Percentiles rank a stretch among this genome's conserved stretches.
phyloP scores from a whole-genome alignment of 2,888 invertebrate genomes.

The Caradrina kadenii region DNA sequence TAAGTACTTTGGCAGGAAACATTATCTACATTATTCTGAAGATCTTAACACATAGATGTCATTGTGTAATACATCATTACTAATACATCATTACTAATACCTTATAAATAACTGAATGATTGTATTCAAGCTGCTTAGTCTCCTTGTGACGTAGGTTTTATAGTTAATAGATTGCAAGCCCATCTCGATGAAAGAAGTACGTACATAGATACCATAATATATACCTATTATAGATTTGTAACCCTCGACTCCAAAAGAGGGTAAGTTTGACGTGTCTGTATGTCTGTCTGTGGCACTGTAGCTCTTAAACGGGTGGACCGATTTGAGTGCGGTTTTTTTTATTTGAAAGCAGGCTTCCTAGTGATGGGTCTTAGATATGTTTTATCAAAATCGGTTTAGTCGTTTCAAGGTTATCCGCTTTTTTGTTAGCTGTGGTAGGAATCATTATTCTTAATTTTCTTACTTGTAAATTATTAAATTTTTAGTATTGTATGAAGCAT shows the following conservation, averaged over 20 bases:
- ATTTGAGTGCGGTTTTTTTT: too few species aligned
- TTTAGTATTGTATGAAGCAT: neutral
- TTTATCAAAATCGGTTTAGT: too few species aligned
- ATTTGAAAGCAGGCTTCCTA: too few species aligned
- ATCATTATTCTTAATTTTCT: too few species aligned
- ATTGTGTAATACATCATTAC: neutral
- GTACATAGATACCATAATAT: neutral
- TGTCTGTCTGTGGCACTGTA: too few species aligned
- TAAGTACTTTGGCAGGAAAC: neutral
- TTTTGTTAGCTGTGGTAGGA: too few species aligned
- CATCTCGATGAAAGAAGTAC: constrained; percentile 1
- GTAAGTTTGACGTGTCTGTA: too few species aligned
- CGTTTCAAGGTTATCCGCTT: too few species aligned
- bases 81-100: constrained; percentile 25
- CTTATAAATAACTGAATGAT: constrained; percentile 25
- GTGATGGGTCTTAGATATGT: too few species aligned
- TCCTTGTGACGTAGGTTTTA: constrained; percentile 2
- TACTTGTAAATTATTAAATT: too few species aligned
- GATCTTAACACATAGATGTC: constrained; percentile 12
- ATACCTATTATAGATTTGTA: neutral
- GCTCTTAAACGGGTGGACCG: too few species aligned
- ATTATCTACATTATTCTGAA: constrained; percentile 8
- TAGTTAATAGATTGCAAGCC: constrained; percentile 27
- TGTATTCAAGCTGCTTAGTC: constrained; percentile 9
- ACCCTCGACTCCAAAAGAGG: too few species aligned